Evolutionary conservation across 2,888 invertebrate species (phyloP).

Genomic region (Monoplex corrugatus): DNA sequence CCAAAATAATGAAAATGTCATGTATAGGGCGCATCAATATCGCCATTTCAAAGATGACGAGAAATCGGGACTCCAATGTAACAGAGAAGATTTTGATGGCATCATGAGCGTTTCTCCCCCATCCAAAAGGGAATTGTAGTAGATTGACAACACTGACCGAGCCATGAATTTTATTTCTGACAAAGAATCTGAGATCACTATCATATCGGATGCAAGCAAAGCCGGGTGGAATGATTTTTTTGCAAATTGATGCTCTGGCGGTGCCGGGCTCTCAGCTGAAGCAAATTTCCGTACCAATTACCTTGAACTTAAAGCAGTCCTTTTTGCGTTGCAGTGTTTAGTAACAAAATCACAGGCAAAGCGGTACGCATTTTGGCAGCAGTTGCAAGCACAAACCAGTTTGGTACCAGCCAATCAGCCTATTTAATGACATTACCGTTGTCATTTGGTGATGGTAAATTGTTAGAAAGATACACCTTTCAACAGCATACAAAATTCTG

Average conservation of each 20-base stretch:
- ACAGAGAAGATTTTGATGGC: constrained; percentile 31
- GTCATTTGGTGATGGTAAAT: constrained; percentile 41
- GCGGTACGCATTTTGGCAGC: constrained; percentile 30
- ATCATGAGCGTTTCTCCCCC: neutral
- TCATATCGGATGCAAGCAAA: constrained; percentile 45
- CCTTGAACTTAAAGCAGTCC: constrained; percentile 37
- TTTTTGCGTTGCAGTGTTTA: constrained; percentile 46
- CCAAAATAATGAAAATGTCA: neutral
- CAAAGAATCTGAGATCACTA: constrained; percentile 4
- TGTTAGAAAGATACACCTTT: constrained; percentile 12
- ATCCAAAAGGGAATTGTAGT: constrained; percentile 42
- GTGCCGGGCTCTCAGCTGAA: constrained; percentile 42
- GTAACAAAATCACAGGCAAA: neutral
- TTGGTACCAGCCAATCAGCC: constrained; percentile 38
- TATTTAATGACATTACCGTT: constrained; percentile 38
- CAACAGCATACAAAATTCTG: constrained; percentile 10
- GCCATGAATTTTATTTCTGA: constrained; percentile 9
- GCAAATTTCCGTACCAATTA: constrained; percentile 40
- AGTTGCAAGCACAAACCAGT: constrained; percentile 41
- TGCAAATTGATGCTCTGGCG: constrained; percentile 27
- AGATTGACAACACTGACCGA: constrained; percentile 23
- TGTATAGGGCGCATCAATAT: constrained; percentile 12
- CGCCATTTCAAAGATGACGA: constrained; percentile 31
- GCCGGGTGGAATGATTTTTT: constrained; percentile 18
- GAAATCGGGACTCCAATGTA: neutral